phyloP scores from a whole-genome alignment of 2,797 vertebrate genomes.

The Artibeus lituratus region DNA sequence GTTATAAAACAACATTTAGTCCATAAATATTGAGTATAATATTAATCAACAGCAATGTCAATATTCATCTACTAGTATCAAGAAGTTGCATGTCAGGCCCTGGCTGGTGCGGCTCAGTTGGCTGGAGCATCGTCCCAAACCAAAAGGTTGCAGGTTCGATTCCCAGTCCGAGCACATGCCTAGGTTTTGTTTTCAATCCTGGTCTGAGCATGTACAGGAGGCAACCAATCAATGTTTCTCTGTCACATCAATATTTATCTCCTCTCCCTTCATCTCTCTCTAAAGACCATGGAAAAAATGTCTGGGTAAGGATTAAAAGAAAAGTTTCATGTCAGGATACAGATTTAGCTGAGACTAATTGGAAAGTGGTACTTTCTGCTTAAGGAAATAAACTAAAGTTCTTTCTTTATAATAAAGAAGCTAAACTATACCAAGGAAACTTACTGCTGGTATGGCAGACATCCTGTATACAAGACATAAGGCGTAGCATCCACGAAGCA shows the following conservation, averaged over 20 bases:
- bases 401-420: background rate
- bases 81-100: background rate
- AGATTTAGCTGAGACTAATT: background rate
- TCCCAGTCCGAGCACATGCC: no score
- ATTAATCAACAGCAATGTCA: background rate
- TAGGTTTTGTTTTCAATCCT: no score
- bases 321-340: background rate
- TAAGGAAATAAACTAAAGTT: background rate
- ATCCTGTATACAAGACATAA: background rate
- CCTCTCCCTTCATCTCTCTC: no score
- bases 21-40: background rate
- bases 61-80: background rate
- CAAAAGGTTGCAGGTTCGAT: no score
- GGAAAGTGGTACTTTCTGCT: background rate
- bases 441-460: background rate
- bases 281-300: no score
- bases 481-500: background rate
- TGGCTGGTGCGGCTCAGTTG: no score
- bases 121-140: no score
- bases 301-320: background rate
- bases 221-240: no score
- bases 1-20: background rate
- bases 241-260: no score
- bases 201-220: no score
- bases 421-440: background rate